Evolutionary conservation across 1,140 invertebrate species (phyloP).

Genomic region (Piezodorus guildinii): DNA sequence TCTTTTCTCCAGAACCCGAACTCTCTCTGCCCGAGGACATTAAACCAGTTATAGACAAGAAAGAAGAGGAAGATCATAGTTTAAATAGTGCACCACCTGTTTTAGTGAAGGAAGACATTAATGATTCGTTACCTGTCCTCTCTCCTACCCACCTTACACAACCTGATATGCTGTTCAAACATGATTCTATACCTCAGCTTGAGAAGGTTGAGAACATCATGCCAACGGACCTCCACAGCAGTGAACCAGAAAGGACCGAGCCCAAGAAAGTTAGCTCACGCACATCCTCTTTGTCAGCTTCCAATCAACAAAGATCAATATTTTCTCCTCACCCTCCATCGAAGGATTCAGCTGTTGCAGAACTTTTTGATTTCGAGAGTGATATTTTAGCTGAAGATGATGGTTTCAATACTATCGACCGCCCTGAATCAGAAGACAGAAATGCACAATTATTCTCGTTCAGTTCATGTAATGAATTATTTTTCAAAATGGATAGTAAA

Average conservation of each 20-base stretch:
- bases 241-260: slow-evolving; percentile 23
- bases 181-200: slow-evolving; percentile 19
- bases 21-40: slow-evolving; percentile 13
- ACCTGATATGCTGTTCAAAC: slow-evolving; percentile 10
- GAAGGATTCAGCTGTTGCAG: slow-evolving; percentile 46
- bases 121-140: slow-evolving; percentile 19
- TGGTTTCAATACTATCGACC: slow-evolving; percentile 47
- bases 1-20: slow-evolving; percentile 23
- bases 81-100: slow-evolving; percentile 7
- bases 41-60: slow-evolving; percentile 8
- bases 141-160: slow-evolving; percentile 14
- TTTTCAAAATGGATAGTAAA: slow-evolving; percentile 66
- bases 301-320: slow-evolving; percentile 45
- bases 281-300: slow-evolving; percentile 26
- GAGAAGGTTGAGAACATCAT: slow-evolving; percentile 22
- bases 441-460: slow-evolving; percentile 51
- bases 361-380: slow-evolving; percentile 53
- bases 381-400: slow-evolving; percentile 50
- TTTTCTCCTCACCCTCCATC: slow-evolving; percentile 53
- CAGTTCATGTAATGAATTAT: slow-evolving; percentile 39
- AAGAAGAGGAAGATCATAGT: slow-evolving; percentile 4
- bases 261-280: slow-evolving; percentile 28
- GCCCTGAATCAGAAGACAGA: slow-evolving; percentile 44
- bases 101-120: slow-evolving; percentile 10
- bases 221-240: slow-evolving; percentile 19